Conservation (phyloP, 2,888 invertebrate species). For the Rotaria magnacalcarata region DNA sequence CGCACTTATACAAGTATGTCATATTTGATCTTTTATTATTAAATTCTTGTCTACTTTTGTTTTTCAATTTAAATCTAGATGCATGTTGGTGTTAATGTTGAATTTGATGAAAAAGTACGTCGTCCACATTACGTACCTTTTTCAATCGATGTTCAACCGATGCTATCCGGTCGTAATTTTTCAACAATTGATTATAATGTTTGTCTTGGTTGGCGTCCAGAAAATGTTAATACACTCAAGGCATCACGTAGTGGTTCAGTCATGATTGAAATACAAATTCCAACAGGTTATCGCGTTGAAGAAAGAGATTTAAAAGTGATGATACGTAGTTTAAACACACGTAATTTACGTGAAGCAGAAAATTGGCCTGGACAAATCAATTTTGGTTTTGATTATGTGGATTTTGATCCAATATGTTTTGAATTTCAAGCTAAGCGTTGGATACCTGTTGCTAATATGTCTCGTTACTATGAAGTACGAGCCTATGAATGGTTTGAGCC, state of each 20-base stretch:
- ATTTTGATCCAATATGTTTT: conserved; percentile 74
- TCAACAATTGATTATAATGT: conserved; percentile 67
- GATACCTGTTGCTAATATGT: conserved; percentile 93
- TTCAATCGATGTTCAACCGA: conserved; percentile 70
- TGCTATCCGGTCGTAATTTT: conserved; percentile 81
- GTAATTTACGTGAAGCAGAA: conserved; percentile 30
- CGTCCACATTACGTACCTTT: conserved; percentile 75
- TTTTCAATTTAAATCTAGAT: background rate
- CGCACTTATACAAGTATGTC: conserved; percentile 72
- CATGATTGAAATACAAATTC: conserved; percentile 11
- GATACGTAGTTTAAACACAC: background rate
- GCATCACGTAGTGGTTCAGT: background rate
- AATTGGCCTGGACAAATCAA: conserved; percentile 21
- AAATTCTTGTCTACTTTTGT: too few relatives aligned
- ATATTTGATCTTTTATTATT: background rate
- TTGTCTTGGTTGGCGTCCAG: conserved; percentile 14
- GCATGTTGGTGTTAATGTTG: conserved; percentile 59
- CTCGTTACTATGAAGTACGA: conserved; percentile 85
- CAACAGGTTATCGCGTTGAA: conserved; percentile 36
- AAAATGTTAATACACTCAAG: background rate
- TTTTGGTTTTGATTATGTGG: conserved; percentile 65
- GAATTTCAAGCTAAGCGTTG: conserved; percentile 87
- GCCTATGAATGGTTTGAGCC: conserved; percentile 95
- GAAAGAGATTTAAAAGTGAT: conserved; percentile 28
- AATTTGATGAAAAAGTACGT: conserved; percentile 70